These are phyloP conservation scores for Marronus borbonicus DNA, from an alignment of 2,888 invertebrate genomes.

Conservation along the genomic window DNA sequence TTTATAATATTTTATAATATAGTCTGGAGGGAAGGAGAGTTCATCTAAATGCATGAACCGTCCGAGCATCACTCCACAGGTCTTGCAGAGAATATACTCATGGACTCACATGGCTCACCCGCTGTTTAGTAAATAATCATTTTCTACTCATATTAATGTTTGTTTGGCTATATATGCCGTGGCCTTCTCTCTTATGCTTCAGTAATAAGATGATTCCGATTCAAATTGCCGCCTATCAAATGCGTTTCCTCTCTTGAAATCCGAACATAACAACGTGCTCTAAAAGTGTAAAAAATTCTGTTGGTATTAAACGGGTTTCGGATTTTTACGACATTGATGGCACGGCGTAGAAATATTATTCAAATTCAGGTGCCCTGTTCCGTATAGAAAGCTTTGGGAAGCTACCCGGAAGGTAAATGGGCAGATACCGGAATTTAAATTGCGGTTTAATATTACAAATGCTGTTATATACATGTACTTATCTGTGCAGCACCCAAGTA, in stretches of 20 bases:
- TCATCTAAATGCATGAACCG: conserved; percentile 66
- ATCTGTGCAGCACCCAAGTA: no score
- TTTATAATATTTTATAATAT: conserved; percentile 66
- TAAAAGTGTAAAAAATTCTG: conserved; percentile 41
- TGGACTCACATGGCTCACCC: conserved; percentile 55
- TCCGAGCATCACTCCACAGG: conserved; percentile 44
- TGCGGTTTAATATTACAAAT: neutral
- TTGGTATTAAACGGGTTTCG: conserved; percentile 38
- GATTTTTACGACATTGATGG: conserved; percentile 39
- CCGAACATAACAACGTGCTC: conserved; percentile 29
- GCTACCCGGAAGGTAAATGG: neutral
- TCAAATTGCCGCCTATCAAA: conserved; percentile 58
- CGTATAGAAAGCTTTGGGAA: neutral
- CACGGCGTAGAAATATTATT: conserved; percentile 33
- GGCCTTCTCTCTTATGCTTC: conserved; percentile 57
- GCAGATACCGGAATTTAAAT: conserved; percentile 18
- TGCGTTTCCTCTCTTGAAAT: conserved; percentile 40
- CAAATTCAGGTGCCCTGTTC: conserved; percentile 32
- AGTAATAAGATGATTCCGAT: conserved; percentile 65
- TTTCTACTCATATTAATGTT: conserved; percentile 68
- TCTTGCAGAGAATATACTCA: conserved; percentile 48
- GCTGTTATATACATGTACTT: no score
- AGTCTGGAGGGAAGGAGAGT: conserved; percentile 48
- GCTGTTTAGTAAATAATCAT: conserved; percentile 68
- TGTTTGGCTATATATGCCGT: conserved; percentile 60